Evolutionary conservation across 1,140 invertebrate genomes (phyloP).

Genomic region (Drosophila bifasciata): DNA sequence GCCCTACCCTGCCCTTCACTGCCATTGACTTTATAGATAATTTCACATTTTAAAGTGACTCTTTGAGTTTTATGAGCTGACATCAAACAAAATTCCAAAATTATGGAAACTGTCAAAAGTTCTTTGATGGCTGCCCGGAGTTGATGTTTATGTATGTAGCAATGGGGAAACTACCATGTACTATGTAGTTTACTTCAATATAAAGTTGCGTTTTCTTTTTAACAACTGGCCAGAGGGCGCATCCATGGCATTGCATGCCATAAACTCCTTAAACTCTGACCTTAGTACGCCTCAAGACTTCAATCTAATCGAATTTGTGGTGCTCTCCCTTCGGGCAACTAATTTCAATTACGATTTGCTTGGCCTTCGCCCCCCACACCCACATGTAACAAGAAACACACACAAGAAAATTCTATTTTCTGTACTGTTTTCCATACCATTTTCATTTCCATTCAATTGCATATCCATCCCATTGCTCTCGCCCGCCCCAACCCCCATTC

Average conservation of each 20-base stretch:
- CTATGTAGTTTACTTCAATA: background rate
- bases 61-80: no score
- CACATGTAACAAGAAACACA: background rate
- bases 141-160: no score
- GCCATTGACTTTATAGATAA: no score
- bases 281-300: background rate
- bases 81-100: no score
- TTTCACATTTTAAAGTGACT: no score
- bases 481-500: no score
- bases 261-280: slow-evolving; percentile 5
- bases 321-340: slow-evolving; percentile 5
- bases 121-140: no score
- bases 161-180: no score
- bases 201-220: slow-evolving; percentile 3
- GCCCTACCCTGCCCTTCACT: no score
- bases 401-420: background rate
- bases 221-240: background rate
- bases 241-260: background rate
- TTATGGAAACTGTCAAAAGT: no score
- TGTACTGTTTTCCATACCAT: background rate
- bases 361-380: background rate
- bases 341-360: slow-evolving; percentile 48
- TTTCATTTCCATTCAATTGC: no score
- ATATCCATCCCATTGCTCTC: no score
- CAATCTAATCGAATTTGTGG: slow-evolving; percentile 11